These are phyloP conservation scores for Botia kubotai DNA, from an alignment of 2,797 vertebrate genomes.

Conservation along the genomic window DNA sequence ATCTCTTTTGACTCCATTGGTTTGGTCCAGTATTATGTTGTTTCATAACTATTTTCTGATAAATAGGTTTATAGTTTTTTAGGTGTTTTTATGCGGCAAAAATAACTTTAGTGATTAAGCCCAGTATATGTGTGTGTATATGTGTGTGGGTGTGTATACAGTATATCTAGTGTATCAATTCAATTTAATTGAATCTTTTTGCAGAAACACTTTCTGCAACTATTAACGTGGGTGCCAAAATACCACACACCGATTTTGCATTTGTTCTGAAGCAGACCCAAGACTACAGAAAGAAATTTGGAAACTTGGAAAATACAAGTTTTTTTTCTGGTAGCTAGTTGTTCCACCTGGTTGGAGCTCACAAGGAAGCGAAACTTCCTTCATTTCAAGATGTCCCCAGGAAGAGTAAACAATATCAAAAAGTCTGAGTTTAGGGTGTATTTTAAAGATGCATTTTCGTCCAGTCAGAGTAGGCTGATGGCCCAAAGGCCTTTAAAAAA, in stretches of 20 bases:
- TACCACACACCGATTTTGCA: neutral
- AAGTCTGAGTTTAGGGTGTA: conserved; percentile 4
- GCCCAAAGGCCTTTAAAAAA: conserved; percentile 37
- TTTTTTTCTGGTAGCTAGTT: conserved; percentile 12
- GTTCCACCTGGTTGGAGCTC: neutral
- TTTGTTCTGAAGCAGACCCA: neutral
- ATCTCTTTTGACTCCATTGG: too few relatives aligned
- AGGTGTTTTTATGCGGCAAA: too few relatives aligned
- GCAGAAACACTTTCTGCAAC: neutral
- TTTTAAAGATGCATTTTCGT: conserved; percentile 47
- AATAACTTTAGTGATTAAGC: too few relatives aligned
- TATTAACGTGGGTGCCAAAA: neutral
- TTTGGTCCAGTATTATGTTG: too few relatives aligned
- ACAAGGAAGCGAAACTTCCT: conserved; percentile 15
- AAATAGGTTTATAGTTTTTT: too few relatives aligned
- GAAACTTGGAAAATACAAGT: neutral
- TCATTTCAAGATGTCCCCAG: conserved; percentile 18
- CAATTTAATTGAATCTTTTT: neutral
- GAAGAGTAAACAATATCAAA: conserved; percentile 36
- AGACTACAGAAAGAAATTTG: neutral
- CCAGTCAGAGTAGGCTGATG: conserved; percentile 37
- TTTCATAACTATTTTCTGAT: too few relatives aligned
- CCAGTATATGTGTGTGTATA: too few relatives aligned
- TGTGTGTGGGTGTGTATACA: too few relatives aligned
- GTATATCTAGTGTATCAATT: too few relatives aligned